phyloP scores from a whole-genome alignment of 2,888 invertebrate species.

The Polia nebulosa region DNA sequence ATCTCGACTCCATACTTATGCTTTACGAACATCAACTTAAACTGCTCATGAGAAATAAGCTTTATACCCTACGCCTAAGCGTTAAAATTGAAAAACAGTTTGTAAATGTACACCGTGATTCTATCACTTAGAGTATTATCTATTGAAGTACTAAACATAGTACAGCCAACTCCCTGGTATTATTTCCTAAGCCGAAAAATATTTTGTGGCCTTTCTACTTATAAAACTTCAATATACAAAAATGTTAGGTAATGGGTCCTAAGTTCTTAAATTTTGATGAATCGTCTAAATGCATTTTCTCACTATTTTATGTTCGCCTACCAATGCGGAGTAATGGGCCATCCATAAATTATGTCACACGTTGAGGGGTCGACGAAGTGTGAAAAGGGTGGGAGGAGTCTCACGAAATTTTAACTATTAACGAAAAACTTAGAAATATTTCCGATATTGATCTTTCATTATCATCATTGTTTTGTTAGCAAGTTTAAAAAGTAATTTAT shows the following conservation, averaged over 20 bases:
- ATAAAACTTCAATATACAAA: constrained; percentile 41
- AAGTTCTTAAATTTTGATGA: constrained; percentile 11
- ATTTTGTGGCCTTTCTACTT: constrained; percentile 46
- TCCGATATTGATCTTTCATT: too few species aligned
- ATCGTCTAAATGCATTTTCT: constrained; percentile 37
- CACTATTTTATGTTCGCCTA: neutral
- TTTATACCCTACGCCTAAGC: constrained; percentile 1
- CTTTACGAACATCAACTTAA: neutral
- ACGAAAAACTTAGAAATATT: too few species aligned
- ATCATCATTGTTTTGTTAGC: too few species aligned
- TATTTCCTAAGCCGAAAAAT: constrained; percentile 37
- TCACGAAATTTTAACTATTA: too few species aligned
- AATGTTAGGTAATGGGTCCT: constrained; percentile 40
- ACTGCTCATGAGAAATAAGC: neutral
- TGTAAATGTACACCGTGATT: constrained; percentile 50
- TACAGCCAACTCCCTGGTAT: constrained; percentile 24
- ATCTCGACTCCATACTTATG: neutral
- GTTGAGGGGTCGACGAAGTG: too few species aligned
- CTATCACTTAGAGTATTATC: constrained; percentile 41
- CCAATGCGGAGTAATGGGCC: constrained; percentile 4
- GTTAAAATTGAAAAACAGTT: constrained; percentile 24
- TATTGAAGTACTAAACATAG: constrained; percentile 45
- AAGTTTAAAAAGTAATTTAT: too few species aligned
- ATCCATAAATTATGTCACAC: too few species aligned
- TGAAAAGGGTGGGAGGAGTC: too few species aligned